Conservation (phyloP, 2,113 vertebrate species). For the Australoheros scitulus region DNA sequence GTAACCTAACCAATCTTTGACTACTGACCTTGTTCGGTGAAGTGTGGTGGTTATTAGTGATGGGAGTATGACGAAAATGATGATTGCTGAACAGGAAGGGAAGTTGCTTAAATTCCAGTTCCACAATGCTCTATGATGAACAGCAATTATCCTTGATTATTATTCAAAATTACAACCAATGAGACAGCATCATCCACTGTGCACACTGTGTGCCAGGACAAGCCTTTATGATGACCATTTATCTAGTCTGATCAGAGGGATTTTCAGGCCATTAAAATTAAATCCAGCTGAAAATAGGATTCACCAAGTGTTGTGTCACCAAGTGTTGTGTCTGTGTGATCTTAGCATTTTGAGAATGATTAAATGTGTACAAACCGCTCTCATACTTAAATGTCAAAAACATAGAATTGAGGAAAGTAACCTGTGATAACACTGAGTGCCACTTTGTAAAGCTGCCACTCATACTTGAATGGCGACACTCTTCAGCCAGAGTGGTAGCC, state of each 20-base stretch:
- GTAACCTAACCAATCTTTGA: slow-evolving; percentile 1
- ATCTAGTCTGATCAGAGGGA: slow-evolving; percentile 46
- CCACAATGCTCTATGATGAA: slow-evolving; percentile 26
- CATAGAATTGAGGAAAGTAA: background rate
- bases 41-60: slow-evolving; percentile 18
- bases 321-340: slow-evolving; percentile 19
- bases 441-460: slow-evolving; percentile 1
- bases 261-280: slow-evolving; percentile 43
- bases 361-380: background rate
- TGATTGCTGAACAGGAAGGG: slow-evolving; percentile 36
- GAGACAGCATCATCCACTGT: background rate
- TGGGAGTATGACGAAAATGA: slow-evolving; percentile 7
- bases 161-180: slow-evolving; percentile 20
- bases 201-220: background rate
- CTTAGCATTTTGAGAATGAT: background rate
- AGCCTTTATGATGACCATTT: slow-evolving; percentile 17
- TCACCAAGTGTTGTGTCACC: slow-evolving; percentile 8
- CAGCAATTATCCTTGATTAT: slow-evolving; percentile 43
- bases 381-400: background rate
- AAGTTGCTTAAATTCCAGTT: slow-evolving; percentile 19
- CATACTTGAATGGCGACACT: slow-evolving; percentile 13
- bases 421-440: slow-evolving; percentile 11
- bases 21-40: slow-evolving; percentile 36
- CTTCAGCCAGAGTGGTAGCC: background rate
- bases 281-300: slow-evolving; percentile 26